These are phyloP conservation scores for Pogoniulus pusillus DNA, from an alignment of 2,797 vertebrate genomes.

Conservation along the genomic window DNA sequence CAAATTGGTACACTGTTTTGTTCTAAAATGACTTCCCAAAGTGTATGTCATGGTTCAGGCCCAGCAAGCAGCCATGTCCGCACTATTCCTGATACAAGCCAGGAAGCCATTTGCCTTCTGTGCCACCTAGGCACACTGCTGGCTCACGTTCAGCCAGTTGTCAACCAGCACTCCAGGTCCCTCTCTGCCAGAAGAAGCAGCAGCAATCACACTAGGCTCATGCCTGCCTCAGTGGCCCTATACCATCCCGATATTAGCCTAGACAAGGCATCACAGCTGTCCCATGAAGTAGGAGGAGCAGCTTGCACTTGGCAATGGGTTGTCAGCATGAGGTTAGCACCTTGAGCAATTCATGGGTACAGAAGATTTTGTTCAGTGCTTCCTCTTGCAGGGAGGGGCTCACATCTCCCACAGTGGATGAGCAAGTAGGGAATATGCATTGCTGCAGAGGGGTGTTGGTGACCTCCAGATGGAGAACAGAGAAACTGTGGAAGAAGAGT, in stretches of 20 bases:
- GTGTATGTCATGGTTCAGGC: too few species aligned
- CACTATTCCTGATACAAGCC: too few species aligned
- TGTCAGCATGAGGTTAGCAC: neutral
- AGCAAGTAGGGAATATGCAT: neutral
- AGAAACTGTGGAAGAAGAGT: neutral
- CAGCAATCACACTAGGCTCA: neutral
- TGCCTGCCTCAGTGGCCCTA: rapidly evolving
- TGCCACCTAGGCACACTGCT: too few species aligned
- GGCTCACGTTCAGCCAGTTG: too few species aligned
- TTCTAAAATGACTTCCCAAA: neutral
- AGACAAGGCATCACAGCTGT: neutral
- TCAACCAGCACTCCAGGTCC: too few species aligned
- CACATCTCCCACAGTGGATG: rapidly evolving
- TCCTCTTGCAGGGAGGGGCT: neutral
- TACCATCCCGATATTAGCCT: neutral
- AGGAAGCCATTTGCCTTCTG: too few species aligned
- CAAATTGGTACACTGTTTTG: neutral
- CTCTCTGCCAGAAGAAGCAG: neutral
- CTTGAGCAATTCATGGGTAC: neutral
- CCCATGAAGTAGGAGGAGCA: rapidly evolving
- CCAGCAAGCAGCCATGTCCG: too few species aligned
- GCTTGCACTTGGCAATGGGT: neutral
- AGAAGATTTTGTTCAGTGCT: neutral
- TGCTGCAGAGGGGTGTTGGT: neutral
- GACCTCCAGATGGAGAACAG: rapidly evolving